A percentile compares a stretch with the other conserved stretches of the same genome.
These are phyloP conservation scores for Pseudotriccus pelzelni DNA, from an alignment of 2,797 vertebrate genomes.

Conservation along the genomic window DNA sequence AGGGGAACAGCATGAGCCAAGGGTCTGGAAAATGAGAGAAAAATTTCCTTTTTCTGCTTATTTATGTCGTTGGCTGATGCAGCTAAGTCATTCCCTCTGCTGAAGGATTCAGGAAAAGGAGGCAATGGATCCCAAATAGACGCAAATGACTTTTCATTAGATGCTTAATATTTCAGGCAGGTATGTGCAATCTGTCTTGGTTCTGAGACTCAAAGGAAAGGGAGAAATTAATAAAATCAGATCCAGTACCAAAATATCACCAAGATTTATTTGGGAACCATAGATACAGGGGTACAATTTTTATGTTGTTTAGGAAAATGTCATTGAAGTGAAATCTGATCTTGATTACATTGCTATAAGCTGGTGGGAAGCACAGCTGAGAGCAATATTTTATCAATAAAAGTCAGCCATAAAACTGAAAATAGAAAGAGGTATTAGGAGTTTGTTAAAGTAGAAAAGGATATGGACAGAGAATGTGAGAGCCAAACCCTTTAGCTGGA, in stretches of 20 bases:
- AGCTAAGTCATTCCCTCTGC: not conserved
- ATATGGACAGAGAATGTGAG: not conserved
- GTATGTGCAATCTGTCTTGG: not conserved
- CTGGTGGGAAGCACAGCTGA: not conserved
- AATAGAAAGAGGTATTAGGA: not conserved
- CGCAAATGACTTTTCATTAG: not conserved
- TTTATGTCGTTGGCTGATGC: not conserved
- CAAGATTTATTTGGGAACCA: not conserved
- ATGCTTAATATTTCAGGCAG: not conserved
- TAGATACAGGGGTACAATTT: not conserved
- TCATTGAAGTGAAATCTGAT: not conserved
- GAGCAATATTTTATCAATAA: constrained; percentile 14
- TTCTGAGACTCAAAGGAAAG: not conserved
- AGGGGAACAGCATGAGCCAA: not conserved
- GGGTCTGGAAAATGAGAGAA: not conserved
- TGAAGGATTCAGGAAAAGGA: not conserved
- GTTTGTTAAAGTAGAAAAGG: not conserved
- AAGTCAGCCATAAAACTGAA: not conserved
- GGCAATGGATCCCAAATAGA: not conserved
- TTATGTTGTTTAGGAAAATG: not conserved
- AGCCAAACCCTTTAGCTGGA: not conserved
- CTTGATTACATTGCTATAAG: not conserved
- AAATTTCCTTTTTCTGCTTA: not conserved
- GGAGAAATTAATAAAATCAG: not conserved
- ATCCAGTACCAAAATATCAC: not conserved